Percentiles rank a stretch among this genome's conserved stretches.
phyloP scores from a whole-genome alignment of 2,888 invertebrate genomes.

The Phaonia tiefii region DNA sequence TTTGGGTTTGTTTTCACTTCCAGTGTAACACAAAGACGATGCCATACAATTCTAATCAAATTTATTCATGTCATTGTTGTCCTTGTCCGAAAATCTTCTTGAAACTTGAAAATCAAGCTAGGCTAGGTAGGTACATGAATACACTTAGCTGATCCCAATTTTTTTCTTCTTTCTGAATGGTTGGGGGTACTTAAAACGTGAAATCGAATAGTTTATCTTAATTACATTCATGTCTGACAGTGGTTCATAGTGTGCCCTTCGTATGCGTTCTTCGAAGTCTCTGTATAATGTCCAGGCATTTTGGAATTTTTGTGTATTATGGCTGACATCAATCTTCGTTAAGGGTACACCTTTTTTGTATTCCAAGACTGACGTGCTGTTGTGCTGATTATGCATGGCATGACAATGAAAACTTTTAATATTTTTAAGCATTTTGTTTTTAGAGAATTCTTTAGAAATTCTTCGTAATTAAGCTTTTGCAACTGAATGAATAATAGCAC shows the following conservation, averaged over 20 bases:
- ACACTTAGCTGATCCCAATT: conserved; percentile 13
- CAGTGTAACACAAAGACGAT: background rate
- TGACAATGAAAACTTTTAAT: too few relatives aligned
- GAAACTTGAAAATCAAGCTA: conserved; percentile 22
- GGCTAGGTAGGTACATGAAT: too few relatives aligned
- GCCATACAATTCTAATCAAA: conserved; percentile 39
- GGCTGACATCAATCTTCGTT: too few relatives aligned
- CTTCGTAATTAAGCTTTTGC: too few relatives aligned
- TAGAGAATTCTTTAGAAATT: too few relatives aligned
- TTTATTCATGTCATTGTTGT: conserved; percentile 36
- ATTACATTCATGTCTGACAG: conserved; percentile 31
- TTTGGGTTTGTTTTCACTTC: too few relatives aligned
- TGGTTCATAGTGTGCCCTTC: background rate
- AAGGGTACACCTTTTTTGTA: too few relatives aligned
- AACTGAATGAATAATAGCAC: too few relatives aligned
- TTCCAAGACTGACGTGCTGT: too few relatives aligned
- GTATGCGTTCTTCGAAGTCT: background rate
- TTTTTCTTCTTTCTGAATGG: background rate
- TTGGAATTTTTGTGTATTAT: background rate
- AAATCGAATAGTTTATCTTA: conserved; percentile 42
- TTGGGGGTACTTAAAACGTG: conserved; percentile 22
- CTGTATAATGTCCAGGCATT: background rate
- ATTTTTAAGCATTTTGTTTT: too few relatives aligned
- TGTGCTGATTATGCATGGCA: too few relatives aligned
- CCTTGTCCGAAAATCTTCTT: conserved; percentile 14